Conservation (phyloP, 35 echinoderm and acorn worm species). For the Lytechinus pictus region DNA sequence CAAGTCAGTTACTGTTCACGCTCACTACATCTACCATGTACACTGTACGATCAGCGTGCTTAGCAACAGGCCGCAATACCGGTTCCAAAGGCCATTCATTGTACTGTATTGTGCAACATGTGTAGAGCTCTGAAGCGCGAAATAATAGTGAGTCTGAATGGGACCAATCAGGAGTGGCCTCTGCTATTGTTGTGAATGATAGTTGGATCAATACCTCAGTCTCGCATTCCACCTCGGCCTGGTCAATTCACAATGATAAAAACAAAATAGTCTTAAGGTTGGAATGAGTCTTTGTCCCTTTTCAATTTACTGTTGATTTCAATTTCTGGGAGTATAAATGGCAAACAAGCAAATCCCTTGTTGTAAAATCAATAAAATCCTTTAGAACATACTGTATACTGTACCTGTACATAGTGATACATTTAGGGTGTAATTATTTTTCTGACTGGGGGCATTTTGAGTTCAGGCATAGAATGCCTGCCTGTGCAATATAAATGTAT, state of each 20-base stretch:
- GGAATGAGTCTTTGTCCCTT: background rate
- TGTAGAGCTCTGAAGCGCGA: background rate
- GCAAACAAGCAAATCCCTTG: background rate
- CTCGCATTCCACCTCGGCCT: background rate
- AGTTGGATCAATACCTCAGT: slow-evolving; percentile 5
- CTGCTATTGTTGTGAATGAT: background rate
- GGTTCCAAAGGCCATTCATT: background rate
- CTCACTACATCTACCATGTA: too few species aligned
- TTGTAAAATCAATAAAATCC: background rate
- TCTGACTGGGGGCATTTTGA: too few species aligned
- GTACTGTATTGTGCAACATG: background rate
- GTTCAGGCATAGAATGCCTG: too few species aligned
- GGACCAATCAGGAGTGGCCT: background rate
- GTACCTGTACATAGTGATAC: too few species aligned
- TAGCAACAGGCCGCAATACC: background rate
- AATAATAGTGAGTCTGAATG: background rate
- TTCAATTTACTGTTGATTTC: background rate
- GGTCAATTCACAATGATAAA: background rate
- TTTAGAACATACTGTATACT: background rate
- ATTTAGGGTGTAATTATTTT: too few species aligned
- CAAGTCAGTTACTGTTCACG: background rate
- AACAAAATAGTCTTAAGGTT: background rate
- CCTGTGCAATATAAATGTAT: too few species aligned
- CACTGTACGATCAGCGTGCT: background rate
- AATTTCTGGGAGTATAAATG: background rate